phyloP scores from a whole-genome alignment of 1,140 invertebrate species.

The Rhopalosiphum maidis region DNA sequence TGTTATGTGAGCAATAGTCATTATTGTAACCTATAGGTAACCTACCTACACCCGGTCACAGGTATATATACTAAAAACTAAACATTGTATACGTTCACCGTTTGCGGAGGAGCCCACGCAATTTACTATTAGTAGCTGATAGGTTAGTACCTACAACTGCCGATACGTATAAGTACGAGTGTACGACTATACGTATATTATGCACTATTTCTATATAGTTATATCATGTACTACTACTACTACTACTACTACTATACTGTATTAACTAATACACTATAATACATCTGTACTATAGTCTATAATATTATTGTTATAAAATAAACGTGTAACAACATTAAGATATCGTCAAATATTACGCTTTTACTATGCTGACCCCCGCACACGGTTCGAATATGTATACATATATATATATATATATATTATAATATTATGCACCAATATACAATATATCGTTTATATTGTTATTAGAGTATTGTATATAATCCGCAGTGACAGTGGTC shows the following conservation, averaged over 20 bases:
- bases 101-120: background rate
- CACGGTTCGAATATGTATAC: background rate
- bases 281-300: background rate
- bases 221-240: background rate
- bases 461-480: background rate
- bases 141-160: background rate
- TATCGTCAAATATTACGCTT: slow-evolving; percentile 33
- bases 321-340: background rate
- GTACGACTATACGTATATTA: background rate
- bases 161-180: background rate
- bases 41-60: background rate
- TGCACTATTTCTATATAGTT: background rate
- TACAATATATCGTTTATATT: background rate
- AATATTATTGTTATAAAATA: background rate
- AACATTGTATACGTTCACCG: background rate
- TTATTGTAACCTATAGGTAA: slow-evolving; percentile 7
- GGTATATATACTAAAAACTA: background rate
- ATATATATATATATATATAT: background rate
- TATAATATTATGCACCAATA: background rate
- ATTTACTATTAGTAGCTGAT: background rate
- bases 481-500: background rate
- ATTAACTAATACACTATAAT: background rate
- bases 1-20: background rate
- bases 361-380: background rate
- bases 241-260: background rate